Evolutionary conservation across 2,888 invertebrate genomes (phyloP), one percentile per base, ranked within the genome.

Genomic region (Caenorhabditis japonica): DNA sequence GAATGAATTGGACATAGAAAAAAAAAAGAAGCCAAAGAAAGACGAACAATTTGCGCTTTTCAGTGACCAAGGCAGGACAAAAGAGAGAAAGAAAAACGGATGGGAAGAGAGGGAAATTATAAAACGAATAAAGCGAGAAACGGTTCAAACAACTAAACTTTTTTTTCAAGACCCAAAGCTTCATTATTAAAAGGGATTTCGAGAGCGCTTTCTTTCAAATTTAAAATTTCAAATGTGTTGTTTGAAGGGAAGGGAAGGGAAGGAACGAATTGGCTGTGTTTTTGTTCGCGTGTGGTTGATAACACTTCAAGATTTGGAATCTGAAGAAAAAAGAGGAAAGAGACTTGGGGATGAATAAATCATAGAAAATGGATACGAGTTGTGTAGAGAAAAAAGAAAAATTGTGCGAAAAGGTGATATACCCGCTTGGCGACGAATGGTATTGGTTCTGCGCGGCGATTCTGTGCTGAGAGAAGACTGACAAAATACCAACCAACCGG

Each of bases 261-360:
- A 19, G 25, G 56, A 64, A 64, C 64, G 64, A 56, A 46, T 46
- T 36, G 47, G 30, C 30, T 5, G n/a, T 5, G 30, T 30, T 5
- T 5, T 5, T 5, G 30, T 30, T 30, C 23, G 47, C 33, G 44
- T 33, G 27, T 5, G 5, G 17, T 34, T 51, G 64, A 64, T 64
- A 64, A 64, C 17, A 49, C 41, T 56, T 64, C 64, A 49, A 64
- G 64, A 64, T 64, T 64, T 64, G 47, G 47, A 64, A 64, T 56
- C 64, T 56, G 49, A 39, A 47, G 55, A 36, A 10, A n/a, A 8
- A 27, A 27, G 30, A 30, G 53, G n/a, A 64, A 64, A 55, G 64
- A 41, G 27, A n/a, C 25, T 13, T 12, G 41, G 62, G 64, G 56
- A 34, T 46, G 55, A 64, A 64, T 55, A 64, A 30, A 64, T 30